These are phyloP conservation scores for Euplagia quadripunctaria DNA, from an alignment of 2,888 invertebrate species.

Conservation along the genomic window DNA sequence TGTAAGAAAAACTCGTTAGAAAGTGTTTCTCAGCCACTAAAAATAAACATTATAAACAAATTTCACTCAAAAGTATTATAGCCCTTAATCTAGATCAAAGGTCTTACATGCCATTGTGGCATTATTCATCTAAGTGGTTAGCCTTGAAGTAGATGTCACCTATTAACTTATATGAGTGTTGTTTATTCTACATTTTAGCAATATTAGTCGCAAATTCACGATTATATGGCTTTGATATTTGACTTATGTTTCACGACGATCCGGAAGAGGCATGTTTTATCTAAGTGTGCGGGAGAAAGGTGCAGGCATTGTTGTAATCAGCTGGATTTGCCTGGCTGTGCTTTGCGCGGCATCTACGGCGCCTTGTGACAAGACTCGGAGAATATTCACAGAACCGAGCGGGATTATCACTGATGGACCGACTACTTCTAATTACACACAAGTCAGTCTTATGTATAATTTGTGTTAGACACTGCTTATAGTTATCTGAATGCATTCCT, in stretches of 20 bases:
- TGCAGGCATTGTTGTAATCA: conserved; percentile 82
- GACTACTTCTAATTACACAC: conserved; percentile 94
- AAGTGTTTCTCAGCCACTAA: conserved; percentile 71
- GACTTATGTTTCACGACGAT: conserved; percentile 83
- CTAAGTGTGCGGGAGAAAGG: conserved; percentile 85
- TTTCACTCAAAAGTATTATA: conserved; percentile 53
- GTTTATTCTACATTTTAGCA: conserved; percentile 86
- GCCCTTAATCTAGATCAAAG: conserved; percentile 55
- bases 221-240: conserved; percentile 87
- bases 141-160: conserved; percentile 87
- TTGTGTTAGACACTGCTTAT: conserved; percentile 16
- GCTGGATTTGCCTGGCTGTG: conserved; percentile 82
- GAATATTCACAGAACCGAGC: conserved; percentile 92
- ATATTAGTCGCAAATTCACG: conserved; percentile 81
- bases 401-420: conserved; percentile 97
- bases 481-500: conserved; percentile 23
- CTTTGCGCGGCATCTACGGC: conserved; percentile 84
- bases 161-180: conserved; percentile 84
- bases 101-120: conserved; percentile 67
- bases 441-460: conserved; percentile 74
- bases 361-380: conserved; percentile 94
- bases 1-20: conserved; percentile 81
- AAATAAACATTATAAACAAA: conserved; percentile 61
- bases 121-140: conserved; percentile 82
- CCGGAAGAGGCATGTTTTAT: conserved; percentile 85